Base-by-base conservation (phyloP, 2,888 invertebrate genomes). In the Cryptocheilus praepositus region DNA sequence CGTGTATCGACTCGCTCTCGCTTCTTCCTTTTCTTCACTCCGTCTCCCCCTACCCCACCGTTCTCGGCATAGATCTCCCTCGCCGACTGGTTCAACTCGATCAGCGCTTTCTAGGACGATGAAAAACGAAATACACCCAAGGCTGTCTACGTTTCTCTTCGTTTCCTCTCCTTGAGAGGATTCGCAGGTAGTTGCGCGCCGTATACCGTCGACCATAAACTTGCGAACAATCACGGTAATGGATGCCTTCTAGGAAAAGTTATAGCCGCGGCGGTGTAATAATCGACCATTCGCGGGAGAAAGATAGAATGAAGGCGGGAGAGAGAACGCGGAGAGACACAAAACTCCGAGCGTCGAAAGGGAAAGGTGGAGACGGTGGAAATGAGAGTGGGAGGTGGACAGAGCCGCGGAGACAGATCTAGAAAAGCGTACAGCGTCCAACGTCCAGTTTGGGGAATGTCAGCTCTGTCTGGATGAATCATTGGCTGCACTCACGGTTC, bases 201-300 rank as follows among this genome's bases (percentile, higher is more conserved):
- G 62, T 64, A 55, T 45, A 63, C 70, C 64, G 61, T 64, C 71
- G 74, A 66, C 77, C 77, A 73, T 82, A 82, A 82, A 81, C 77
- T 77, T 76, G 76, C 77, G 77, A 81, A 84, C 82, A 82, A 83
- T 84, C 84, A 81, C 74, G 77, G 76, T 85, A 85, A 85, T 85
- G 81, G 85, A 82, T 81, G 81, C 76, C 79, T 82, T 83, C 81
- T 73, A 74, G 77, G 84, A 82, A 84, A 83, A 84, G 82, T 83
- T 83, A 80, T 81, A 77, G 79, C 78, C 73, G 71, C 76, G 71
- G 71, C 78, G 74, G 73, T 75, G 78, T 78, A 82, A 84, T 84
- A 83, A 84, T 83, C 80, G 83, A 72, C 64, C 70, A 61, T 49
- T 69, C 67, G 64, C 65, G 67, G 69, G 51, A 70, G 52, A 28